Evolutionary conservation across 2,888 invertebrate genomes (phyloP).

Genomic region (Agrotis clavis): DNA sequence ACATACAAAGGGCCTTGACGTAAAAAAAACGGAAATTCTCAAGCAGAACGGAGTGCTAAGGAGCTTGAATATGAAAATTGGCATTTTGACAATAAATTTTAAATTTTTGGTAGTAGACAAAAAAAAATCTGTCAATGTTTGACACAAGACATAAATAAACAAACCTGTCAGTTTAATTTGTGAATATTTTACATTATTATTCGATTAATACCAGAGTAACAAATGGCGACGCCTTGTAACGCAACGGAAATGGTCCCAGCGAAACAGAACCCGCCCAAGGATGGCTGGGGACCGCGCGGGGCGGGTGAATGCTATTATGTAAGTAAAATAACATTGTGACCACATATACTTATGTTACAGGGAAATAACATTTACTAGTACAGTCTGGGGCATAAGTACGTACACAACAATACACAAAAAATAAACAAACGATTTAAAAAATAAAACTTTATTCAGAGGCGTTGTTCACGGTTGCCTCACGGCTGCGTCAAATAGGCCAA

Average conservation of each 20-base stretch:
- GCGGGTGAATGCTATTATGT: constrained; percentile 83
- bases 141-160: not conserved
- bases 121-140: not conserved
- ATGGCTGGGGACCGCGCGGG: constrained; percentile 83
- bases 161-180: constrained; percentile 22
- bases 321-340: constrained; percentile 4
- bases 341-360: too few relatives aligned
- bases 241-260: constrained; percentile 46
- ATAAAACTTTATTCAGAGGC: too few relatives aligned
- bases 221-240: constrained; percentile 14
- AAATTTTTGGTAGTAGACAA: not conserved
- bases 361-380: too few relatives aligned
- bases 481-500: too few relatives aligned
- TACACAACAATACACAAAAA: too few relatives aligned
- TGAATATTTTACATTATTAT: constrained; percentile 20
- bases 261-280: constrained; percentile 78
- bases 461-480: too few relatives aligned
- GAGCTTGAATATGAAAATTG: constrained; percentile 1
- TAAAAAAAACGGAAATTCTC: too few relatives aligned
- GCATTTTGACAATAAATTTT: not conserved
- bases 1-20: too few relatives aligned
- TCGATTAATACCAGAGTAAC: not conserved
- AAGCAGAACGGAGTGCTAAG: too few relatives aligned
- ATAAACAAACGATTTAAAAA: too few relatives aligned
- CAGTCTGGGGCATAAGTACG: too few relatives aligned